Conservation (phyloP, 1,140 invertebrate genomes). For the Microvelia longipes region DNA sequence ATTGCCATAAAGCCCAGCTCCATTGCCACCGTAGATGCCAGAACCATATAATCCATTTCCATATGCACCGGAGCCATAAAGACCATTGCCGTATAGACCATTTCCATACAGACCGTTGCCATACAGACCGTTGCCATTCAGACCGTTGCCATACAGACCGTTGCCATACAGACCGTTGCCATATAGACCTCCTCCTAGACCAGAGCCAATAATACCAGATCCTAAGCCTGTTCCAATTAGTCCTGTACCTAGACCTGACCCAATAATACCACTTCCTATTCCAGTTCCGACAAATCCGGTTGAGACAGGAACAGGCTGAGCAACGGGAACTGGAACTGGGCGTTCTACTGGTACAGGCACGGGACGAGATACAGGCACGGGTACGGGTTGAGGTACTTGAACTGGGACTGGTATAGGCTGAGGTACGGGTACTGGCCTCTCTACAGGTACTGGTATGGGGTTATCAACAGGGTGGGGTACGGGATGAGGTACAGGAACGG, state of each 20-base stretch:
- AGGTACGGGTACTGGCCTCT: constrained; percentile 32
- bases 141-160: too few species aligned
- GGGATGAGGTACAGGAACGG: constrained; percentile 31
- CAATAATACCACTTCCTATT: constrained; percentile 9
- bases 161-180: not conserved
- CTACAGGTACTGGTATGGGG: constrained; percentile 42
- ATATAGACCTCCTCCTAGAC: not conserved
- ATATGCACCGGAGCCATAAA: not conserved
- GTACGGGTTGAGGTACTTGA: constrained; percentile 39
- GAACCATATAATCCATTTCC: not conserved
- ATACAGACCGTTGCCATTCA: too few species aligned
- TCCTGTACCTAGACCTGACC: not conserved
- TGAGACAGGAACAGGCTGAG: not conserved
- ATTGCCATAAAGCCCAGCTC: not conserved
- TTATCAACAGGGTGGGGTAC: constrained; percentile 39
- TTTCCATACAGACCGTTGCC: too few species aligned
- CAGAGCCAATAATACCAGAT: too few species aligned
- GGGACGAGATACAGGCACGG: constrained; percentile 44
- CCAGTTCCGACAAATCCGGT: constrained; percentile 35
- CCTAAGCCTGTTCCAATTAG: not conserved
- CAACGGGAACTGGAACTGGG: constrained; percentile 37
- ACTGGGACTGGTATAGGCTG: constrained; percentile 30
- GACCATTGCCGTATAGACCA: not conserved
- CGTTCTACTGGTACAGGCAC: constrained; percentile 46
- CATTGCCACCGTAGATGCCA: not conserved